phyloP scores from a whole-genome alignment of 2,797 vertebrate species.

The Sebastes aleutianus region DNA sequence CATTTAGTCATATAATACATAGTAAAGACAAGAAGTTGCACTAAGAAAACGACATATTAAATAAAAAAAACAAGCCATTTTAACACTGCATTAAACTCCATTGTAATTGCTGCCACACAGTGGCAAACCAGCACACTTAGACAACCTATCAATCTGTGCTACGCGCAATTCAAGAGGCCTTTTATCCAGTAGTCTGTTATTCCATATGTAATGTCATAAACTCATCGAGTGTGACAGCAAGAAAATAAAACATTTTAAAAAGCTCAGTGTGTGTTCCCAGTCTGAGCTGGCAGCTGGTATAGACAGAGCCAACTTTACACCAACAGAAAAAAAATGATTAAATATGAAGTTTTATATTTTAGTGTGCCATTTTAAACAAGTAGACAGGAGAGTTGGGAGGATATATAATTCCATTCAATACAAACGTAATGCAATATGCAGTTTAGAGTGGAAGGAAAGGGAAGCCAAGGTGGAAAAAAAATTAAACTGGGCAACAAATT shows the following conservation, averaged over 20 bases:
- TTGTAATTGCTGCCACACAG: conserved; percentile 55
- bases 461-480: not conserved
- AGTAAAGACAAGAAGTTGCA: conserved; percentile 39
- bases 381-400: conserved; percentile 20
- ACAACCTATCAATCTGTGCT: conserved; percentile 74
- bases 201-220: conserved; percentile 69
- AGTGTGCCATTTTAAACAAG: conserved; percentile 63
- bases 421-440: conserved; percentile 16
- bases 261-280: conserved; percentile 66
- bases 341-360: conserved; percentile 52
- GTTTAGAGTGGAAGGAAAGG: conserved; percentile 3
- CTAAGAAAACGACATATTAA: conserved; percentile 42
- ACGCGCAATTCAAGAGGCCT: conserved; percentile 66
- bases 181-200: conserved; percentile 67
- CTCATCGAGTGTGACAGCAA: conserved; percentile 60
- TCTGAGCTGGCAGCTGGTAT: conserved; percentile 59
- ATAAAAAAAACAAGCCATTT: conserved; percentile 45
- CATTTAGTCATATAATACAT: conserved; percentile 25
- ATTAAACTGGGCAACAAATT: not conserved
- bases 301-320: conserved; percentile 37
- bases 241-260: conserved; percentile 73
- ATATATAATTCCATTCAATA: conserved; percentile 28
- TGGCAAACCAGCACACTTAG: conserved; percentile 64
- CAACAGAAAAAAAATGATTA: conserved; percentile 25
- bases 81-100: conserved; percentile 46